phyloP scores from a whole-genome alignment of 2,797 vertebrate genomes.

The Falco concolor region DNA sequence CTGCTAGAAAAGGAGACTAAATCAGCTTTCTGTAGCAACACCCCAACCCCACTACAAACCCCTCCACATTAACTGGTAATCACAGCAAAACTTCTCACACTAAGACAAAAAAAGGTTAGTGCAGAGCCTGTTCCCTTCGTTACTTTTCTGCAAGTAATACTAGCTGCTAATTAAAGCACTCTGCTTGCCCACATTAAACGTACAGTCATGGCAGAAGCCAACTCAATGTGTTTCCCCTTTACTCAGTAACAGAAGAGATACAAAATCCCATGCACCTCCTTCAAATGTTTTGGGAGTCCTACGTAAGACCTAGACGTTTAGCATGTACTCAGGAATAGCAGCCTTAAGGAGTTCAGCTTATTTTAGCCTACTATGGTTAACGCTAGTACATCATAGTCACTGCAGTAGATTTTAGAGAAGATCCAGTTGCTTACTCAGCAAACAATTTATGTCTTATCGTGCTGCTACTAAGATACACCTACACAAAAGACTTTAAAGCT shows the following conservation, averaged over 20 bases:
- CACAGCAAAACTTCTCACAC: not conserved
- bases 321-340: not conserved
- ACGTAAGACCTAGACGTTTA: not conserved
- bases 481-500: not conserved
- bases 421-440: not conserved
- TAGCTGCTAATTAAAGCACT: not conserved
- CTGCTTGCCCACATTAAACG: not conserved
- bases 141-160: not conserved
- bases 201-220: not conserved
- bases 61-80: rapidly evolving
- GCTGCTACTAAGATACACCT: not conserved
- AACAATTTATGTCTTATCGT: not conserved
- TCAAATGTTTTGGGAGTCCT: not conserved
- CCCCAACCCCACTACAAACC: not conserved
- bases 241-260: not conserved
- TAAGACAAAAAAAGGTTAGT: not conserved
- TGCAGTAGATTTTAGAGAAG: not conserved
- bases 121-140: not conserved
- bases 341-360: not conserved
- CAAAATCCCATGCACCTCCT: not conserved
- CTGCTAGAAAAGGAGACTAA: not conserved
- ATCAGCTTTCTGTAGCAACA: not conserved
- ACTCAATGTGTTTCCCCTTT: not conserved
- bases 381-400: not conserved
- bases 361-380: not conserved